Evolutionary conservation across 92 coral and sea anemone species (phyloP), one percentile per base, ranked within the genome.

Genomic region (Epizoanthus ramosus): DNA sequence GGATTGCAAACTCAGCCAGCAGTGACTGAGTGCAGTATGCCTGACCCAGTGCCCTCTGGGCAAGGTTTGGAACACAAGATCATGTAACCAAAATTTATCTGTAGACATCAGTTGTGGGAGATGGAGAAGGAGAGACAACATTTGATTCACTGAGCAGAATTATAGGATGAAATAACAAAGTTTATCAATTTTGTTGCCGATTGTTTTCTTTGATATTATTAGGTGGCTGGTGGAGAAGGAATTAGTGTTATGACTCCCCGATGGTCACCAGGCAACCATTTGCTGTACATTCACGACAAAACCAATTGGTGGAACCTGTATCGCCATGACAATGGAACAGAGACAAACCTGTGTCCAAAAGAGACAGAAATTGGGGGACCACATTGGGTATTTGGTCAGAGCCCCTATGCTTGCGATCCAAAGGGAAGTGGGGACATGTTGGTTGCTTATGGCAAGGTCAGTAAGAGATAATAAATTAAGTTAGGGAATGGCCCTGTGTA

Each of bases 271-370:
- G 94, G 86, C 23, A 93, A 88, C 76, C 75, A 91, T 63, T 88
- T 96, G 77, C 81, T 89, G 47, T 96, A 85, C 89, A 90, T 96
- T 83, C 79, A 87, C 31, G 99, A 96, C 87, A 86, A 88, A 81
- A 88, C 93, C 57, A 92, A 96, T 88, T 96, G 99, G 99, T 96
- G 99, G 99, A 96, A 96, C 82, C 88, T 96, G 54, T 94, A 96
- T 68, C 61, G 89, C 54, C 91, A 90, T 87, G 94, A 87, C 18
- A 71, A 91, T 63, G 95, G 82, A 43, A 66, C 89, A 23, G 99
- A 92, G 80, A 91, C 92, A 39, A 92, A 88, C 84, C 65, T 96
- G 67, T 94, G 74, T 35, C 98, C 96, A 5, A 52, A 60, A 63
- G 75, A 82, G 23, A 85, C 68, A 63, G 99, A 96, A 83, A 87